These are phyloP conservation scores for Brachypterus glaber DNA, from an alignment of 2,888 invertebrate genomes.

Conservation along the genomic window DNA sequence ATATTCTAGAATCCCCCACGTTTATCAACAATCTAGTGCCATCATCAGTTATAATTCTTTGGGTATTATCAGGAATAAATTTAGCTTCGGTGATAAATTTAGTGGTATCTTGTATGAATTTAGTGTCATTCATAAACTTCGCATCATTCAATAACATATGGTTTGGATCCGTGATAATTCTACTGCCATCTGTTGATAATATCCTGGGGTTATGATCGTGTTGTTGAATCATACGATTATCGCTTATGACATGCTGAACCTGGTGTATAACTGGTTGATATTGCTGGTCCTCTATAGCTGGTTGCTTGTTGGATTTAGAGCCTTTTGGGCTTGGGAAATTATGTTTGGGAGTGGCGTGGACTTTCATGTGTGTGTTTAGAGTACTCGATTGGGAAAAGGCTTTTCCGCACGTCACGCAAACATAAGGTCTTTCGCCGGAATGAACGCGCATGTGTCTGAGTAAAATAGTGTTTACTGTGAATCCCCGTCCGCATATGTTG, in stretches of 20 bases:
- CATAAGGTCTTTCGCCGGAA: slow-evolving; percentile 41
- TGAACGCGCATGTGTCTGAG: slow-evolving; percentile 41
- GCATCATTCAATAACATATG: slow-evolving; percentile 24
- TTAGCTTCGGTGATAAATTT: slow-evolving; percentile 30
- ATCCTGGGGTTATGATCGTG: slow-evolving; percentile 2
- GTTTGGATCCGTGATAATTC: slow-evolving; percentile 26
- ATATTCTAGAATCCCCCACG: slow-evolving; percentile 33
- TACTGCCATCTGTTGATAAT: slow-evolving; percentile 16
- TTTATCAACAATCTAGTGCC: slow-evolving; percentile 34
- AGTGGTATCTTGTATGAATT: slow-evolving; percentile 24
- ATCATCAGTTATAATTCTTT: slow-evolving; percentile 26
- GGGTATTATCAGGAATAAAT: slow-evolving; percentile 19
- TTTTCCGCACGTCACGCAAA: slow-evolving; percentile 41
- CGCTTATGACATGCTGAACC: slow-evolving; percentile 22
- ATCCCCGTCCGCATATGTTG: slow-evolving; percentile 39
- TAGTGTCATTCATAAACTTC: slow-evolving; percentile 18
- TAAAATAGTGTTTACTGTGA: slow-evolving; percentile 41
- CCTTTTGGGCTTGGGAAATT: slow-evolving; percentile 32
- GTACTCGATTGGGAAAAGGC: slow-evolving; percentile 42
- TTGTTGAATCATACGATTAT: slow-evolving; percentile 28
- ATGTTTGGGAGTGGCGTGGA: slow-evolving; percentile 22
- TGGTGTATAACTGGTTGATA: slow-evolving; percentile 18
- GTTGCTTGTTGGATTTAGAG: slow-evolving; percentile 24
- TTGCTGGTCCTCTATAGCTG: slow-evolving; percentile 14
- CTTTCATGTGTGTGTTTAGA: slow-evolving; percentile 41